These are phyloP conservation scores for Spea hammondii DNA, from an alignment of 2,797 vertebrate species.

Conservation along the genomic window DNA sequence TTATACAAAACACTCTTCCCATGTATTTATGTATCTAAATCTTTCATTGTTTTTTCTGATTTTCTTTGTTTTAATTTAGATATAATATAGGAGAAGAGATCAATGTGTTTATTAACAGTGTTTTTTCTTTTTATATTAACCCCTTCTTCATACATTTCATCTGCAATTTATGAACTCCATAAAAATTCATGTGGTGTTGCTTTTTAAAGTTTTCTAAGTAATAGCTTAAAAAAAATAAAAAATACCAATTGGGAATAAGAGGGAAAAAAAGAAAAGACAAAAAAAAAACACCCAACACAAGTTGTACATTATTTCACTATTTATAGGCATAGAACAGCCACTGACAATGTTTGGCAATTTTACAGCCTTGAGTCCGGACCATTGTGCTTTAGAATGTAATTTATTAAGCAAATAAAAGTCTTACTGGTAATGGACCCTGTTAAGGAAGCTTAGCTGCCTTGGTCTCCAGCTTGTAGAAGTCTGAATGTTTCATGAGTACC, in stretches of 20 bases:
- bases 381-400: slow-evolving; percentile 81
- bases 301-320: slow-evolving; percentile 75
- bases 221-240: slow-evolving; percentile 69
- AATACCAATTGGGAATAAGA: slow-evolving; percentile 74
- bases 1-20: no score
- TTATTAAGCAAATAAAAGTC: slow-evolving; percentile 80
- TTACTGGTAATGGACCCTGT: slow-evolving; percentile 70
- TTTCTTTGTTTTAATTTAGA: no score
- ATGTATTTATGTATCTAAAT: no score
- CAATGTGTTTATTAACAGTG: no score
- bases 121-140: no score
- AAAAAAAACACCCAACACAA: slow-evolving; percentile 59
- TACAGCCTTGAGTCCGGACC: slow-evolving; percentile 69
- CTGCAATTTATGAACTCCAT: slow-evolving; percentile 75
- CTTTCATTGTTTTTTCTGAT: no score
- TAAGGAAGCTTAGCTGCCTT: slow-evolving; percentile 65
- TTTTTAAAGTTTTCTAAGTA: slow-evolving; percentile 75
- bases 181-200: slow-evolving; percentile 70
- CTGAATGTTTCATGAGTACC: slow-evolving; percentile 65
- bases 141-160: not conserved
- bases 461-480: slow-evolving; percentile 64
- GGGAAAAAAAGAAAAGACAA: slow-evolving; percentile 44
- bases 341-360: slow-evolving; percentile 78
- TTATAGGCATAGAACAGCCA: slow-evolving; percentile 73
- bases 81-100: no score